Conservation (phyloP, 2,113 vertebrate genomes). For the Salminus brasiliensis region DNA sequence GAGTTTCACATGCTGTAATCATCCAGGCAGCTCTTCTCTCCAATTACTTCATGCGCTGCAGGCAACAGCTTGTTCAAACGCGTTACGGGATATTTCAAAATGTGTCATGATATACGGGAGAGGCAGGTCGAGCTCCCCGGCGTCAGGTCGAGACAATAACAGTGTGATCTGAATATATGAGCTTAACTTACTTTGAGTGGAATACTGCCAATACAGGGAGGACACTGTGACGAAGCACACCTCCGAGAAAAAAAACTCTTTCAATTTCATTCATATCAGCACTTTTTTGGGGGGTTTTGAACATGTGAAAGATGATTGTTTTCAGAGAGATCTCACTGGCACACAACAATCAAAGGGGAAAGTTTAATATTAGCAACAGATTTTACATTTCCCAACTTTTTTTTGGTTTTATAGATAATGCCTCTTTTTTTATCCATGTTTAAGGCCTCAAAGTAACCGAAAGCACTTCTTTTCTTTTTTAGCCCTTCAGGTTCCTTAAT, state of each 20-base stretch:
- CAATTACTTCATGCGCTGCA: slow-evolving; percentile 56
- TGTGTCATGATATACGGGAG: neutral
- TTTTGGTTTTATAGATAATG: neutral
- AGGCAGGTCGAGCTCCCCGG: too few relatives aligned
- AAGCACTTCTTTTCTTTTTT: neutral
- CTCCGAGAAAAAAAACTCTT: neutral
- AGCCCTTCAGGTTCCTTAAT: neutral
- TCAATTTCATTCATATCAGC: too few relatives aligned
- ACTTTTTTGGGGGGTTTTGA: too few relatives aligned
- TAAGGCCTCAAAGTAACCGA: neutral
- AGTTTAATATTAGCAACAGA: neutral
- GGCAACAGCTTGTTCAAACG: slow-evolving; percentile 66
- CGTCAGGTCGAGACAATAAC: too few relatives aligned
- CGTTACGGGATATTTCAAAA: slow-evolving; percentile 14
- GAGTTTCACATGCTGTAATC: slow-evolving; percentile 47
- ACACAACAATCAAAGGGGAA: neutral
- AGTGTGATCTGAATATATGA: neutral
- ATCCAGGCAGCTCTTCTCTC: slow-evolving; percentile 58
- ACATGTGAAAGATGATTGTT: neutral
- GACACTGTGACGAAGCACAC: neutral
- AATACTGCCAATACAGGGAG: neutral
- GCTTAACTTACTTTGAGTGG: neutral
- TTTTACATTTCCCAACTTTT: too few relatives aligned
- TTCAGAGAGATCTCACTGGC: neutral
- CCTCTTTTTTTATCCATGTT: neutral